Conservation (phyloP, 2,797 vertebrate species). For the Phoeniculus purpureus region DNA sequence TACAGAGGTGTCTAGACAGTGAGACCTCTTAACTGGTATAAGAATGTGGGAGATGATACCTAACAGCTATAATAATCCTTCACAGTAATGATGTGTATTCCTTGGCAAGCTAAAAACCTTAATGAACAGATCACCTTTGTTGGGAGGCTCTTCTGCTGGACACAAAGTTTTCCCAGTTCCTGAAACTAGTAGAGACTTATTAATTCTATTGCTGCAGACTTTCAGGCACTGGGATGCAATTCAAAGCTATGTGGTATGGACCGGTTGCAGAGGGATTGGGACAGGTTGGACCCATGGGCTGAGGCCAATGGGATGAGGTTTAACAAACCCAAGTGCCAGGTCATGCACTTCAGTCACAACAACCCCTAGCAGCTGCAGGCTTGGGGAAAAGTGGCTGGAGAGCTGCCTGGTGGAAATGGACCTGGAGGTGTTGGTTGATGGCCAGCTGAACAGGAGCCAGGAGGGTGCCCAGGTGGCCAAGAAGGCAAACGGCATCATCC, state of each 20-base stretch:
- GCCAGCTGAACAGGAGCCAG: no score
- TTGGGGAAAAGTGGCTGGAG: no score
- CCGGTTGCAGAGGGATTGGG: no score
- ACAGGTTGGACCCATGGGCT: no score
- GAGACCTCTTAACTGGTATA: not conserved
- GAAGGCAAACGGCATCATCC: no score
- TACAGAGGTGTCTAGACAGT: not conserved
- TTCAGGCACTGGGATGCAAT: not conserved
- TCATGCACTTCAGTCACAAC: no score
- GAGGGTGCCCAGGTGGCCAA: no score
- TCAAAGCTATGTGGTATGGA: not conserved
- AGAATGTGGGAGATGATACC: not conserved
- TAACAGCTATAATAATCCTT: not conserved
- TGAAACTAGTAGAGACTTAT: not conserved
- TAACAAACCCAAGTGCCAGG: no score
- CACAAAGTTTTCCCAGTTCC: not conserved
- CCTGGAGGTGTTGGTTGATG: no score
- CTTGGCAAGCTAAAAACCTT: not conserved
- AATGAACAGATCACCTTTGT: not conserved
- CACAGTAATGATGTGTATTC: accelerated
- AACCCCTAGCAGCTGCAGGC: no score
- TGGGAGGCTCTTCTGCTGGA: not conserved
- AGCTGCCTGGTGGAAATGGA: no score
- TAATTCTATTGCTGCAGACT: not conserved
- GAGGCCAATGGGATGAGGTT: no score